A percentile compares a stretch with the other conserved stretches of the same genome.
Conservation (phyloP, 2,797 vertebrate species). For the Sebastes vulpes region DNA sequence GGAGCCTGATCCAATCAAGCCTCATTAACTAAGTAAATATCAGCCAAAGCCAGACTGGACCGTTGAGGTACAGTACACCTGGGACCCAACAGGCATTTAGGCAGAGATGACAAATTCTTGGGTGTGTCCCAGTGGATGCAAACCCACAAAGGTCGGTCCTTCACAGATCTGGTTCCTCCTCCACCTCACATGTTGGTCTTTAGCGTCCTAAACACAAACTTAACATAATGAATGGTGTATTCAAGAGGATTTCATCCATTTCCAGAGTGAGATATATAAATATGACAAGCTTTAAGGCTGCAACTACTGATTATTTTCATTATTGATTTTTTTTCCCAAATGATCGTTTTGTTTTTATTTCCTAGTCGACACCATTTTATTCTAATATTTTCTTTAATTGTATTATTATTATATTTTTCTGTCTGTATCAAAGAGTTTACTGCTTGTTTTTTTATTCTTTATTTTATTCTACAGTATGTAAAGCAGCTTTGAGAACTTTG, state of each 20-base stretch:
- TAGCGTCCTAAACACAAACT: rapidly evolving
- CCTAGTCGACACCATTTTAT: no score
- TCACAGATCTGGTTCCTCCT: neutral
- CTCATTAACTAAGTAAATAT: neutral
- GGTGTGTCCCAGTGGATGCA: neutral
- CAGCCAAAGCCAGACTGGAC: neutral
- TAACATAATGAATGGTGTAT: neutral
- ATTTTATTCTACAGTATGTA: no score
- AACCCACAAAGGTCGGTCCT: neutral
- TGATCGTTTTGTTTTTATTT: neutral
- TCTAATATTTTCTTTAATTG: no score
- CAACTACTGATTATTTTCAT: neutral
- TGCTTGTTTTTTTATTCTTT: no score
- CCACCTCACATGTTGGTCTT: neutral
- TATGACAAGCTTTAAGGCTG: neutral
- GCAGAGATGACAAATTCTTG: neutral
- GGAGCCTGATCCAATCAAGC: neutral
- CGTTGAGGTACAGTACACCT: neutral
- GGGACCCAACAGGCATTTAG: neutral
- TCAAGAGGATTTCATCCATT: neutral
- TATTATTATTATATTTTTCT: no score
- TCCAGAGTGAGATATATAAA: neutral
- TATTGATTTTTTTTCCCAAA: neutral
- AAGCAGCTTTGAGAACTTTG: no score
- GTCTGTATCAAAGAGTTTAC: no score